phyloP scores from a whole-genome alignment of 2,113 vertebrate genomes.

The Dicaeum eximium region DNA sequence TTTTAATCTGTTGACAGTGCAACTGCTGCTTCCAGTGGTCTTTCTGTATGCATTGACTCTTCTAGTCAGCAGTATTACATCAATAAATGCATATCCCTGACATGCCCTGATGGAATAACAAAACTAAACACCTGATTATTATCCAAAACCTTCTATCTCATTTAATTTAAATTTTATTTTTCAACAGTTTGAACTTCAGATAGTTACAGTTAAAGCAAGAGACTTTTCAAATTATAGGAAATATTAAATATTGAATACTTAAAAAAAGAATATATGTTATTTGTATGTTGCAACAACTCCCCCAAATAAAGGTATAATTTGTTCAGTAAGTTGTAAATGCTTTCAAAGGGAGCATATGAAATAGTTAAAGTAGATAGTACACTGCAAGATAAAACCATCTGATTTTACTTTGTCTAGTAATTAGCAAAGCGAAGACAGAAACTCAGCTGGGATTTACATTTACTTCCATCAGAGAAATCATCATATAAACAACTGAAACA shows the following conservation, averaged over 20 bases:
- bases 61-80: constrained; percentile 17
- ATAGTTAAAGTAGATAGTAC: neutral
- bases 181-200: neutral
- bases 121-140: neutral
- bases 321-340: neutral
- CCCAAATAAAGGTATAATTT: neutral
- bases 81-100: constrained; percentile 23
- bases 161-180: neutral
- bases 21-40: constrained; percentile 2
- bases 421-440: neutral
- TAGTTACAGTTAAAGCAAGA: neutral
- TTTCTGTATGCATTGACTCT: neutral
- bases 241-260: neutral
- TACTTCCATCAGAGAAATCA: neutral
- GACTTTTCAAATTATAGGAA: neutral
- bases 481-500: neutral
- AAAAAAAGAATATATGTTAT: neutral
- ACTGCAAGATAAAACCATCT: neutral
- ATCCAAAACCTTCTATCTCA: neutral
- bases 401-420: neutral
- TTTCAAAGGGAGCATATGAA: neutral
- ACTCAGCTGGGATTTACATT: neutral
- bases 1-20: neutral
- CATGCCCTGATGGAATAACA: neutral
- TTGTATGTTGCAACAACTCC: neutral